Base-by-base conservation (phyloP, 2,888 invertebrate species). In the Galerucella nymphaeae region DNA sequence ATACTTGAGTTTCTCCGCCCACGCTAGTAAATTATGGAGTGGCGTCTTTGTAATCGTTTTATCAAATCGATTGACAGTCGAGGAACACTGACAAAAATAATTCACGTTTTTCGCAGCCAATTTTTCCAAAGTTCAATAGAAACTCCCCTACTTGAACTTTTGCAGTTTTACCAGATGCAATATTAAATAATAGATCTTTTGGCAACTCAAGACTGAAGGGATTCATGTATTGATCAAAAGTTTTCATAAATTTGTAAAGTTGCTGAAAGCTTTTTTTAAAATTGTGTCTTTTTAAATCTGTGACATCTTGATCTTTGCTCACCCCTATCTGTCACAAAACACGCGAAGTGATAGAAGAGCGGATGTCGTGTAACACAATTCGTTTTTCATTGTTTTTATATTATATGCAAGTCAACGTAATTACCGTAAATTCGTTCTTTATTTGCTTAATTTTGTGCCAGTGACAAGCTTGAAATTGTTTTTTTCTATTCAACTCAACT, bases 81-180 rank as follows among this genome's bases (percentile, higher is more conserved):
- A 45, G 11, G 45, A 45, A 13, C 45, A 45, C 45, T 23, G 53
- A 48, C 9, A 65, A 16, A 10, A 65, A 48, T 57, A n/a, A 14
- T 66, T 20, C 57, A 8, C 66, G 66, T 66, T 23, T 18, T 14
- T 66, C 66, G 10, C 30, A 14, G 41, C 58, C 67, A 67, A 58
- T 67, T 58, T 67, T 42, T 42, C 38, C 57, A 6, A 67, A 42
- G 23, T 67, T 67, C 42, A 67, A 42, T 1, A 38, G 67, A 67
- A 67, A 67, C 38, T 18, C 42, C 10, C 58, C 58, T 11, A 65
- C 65, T 50, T 65, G 65, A 18, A 14, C 2, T 50, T 23, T 20
- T 50, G 65, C 65, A 50, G 65, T 23, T 48, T 65, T 48, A 18
- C 65, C 48, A 58, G 67, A 67, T 11, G 58, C 41, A 67, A 67